Conservation (phyloP, 1,140 invertebrate genomes). For the Orius insidiosus region DNA sequence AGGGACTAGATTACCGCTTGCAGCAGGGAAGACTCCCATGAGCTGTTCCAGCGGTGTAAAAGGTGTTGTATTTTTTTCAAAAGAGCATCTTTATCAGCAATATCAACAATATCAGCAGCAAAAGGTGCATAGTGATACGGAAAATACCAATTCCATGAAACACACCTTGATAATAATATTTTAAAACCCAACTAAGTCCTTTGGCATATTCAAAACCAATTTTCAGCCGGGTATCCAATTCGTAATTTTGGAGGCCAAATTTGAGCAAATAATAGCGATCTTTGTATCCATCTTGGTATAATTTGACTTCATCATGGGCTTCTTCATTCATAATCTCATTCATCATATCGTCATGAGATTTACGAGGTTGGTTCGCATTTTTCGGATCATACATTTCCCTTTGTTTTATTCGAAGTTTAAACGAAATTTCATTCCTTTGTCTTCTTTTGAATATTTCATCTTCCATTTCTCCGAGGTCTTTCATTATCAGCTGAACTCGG, state of each 20-base stretch:
- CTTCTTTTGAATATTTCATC: slow-evolving; percentile 94
- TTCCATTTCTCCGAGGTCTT: slow-evolving; percentile 80
- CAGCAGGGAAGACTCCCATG: slow-evolving; percentile 98
- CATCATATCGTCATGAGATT: slow-evolving; percentile 20
- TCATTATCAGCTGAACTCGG: slow-evolving; percentile 87
- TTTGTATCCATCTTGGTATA: slow-evolving; percentile 98
- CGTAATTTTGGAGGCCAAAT: slow-evolving; percentile 70
- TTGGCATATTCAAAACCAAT: slow-evolving; percentile 86
- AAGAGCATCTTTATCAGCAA: slow-evolving; percentile 63
- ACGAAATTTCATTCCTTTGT: slow-evolving; percentile 69
- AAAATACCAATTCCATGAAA: slow-evolving; percentile 99
- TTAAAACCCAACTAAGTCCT: slow-evolving; percentile 94
- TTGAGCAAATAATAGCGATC: slow-evolving; percentile 95
- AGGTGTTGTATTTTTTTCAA: slow-evolving; percentile 77
- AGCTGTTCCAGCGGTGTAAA: slow-evolving; percentile 95
- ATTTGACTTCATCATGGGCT: slow-evolving; percentile 77
- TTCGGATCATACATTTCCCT: slow-evolving; percentile 33
- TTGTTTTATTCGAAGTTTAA: slow-evolving; percentile 58
- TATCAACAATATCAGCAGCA: slow-evolving; percentile 94
- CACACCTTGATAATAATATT: slow-evolving; percentile 99
- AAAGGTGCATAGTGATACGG: slow-evolving; percentile 99
- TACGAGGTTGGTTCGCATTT: slow-evolving; percentile 22
- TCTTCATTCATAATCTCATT: slow-evolving; percentile 36
- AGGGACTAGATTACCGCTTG: slow-evolving; percentile 85
- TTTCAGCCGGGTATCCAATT: slow-evolving; percentile 64